Evolutionary conservation across 2,888 invertebrate genomes (phyloP).

Genomic region (Hanleya hanleyi): DNA sequence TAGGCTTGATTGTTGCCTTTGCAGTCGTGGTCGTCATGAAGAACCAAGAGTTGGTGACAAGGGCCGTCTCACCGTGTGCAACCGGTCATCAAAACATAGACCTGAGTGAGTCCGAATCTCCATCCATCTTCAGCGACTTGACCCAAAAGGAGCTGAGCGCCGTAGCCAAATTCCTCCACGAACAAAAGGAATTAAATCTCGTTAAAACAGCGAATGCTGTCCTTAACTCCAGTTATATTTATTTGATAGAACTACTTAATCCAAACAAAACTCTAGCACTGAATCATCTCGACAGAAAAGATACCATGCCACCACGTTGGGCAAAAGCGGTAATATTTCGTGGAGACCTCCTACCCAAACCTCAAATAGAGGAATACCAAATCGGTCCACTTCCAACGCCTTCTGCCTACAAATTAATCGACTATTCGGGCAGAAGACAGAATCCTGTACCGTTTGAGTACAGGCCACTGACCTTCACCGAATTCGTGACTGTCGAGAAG

Average conservation of each 20-base stretch:
- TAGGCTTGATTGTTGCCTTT: not conserved
- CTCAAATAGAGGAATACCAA: constrained; percentile 46
- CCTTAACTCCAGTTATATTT: constrained; percentile 35
- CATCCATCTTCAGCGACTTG: not conserved
- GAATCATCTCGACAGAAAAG: constrained; percentile 35
- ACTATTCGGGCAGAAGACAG: not conserved
- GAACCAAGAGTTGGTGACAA: not conserved
- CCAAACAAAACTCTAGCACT: constrained; percentile 47
- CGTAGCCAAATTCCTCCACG: not conserved
- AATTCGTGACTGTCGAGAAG: constrained; percentile 17
- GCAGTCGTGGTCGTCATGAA: not conserved
- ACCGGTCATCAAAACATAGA: not conserved
- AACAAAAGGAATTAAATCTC: not conserved
- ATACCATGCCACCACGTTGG: constrained; percentile 37
- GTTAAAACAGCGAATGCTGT: not conserved
- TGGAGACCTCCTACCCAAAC: constrained; percentile 29
- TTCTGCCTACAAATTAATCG: constrained; percentile 29
- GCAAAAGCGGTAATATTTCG: constrained; percentile 46
- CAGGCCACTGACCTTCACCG: constrained; percentile 32
- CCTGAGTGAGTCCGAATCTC: not conserved
- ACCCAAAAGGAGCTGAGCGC: not conserved
- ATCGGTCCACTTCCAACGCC: constrained; percentile 52
- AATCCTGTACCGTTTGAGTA: constrained; percentile 29
- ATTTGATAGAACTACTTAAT: constrained; percentile 42
- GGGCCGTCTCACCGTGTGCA: not conserved